A percentile compares a stretch with the other conserved stretches of the same genome.
phyloP scores from a whole-genome alignment of 2,797 vertebrate genomes.

The Argyrosomus regius region DNA sequence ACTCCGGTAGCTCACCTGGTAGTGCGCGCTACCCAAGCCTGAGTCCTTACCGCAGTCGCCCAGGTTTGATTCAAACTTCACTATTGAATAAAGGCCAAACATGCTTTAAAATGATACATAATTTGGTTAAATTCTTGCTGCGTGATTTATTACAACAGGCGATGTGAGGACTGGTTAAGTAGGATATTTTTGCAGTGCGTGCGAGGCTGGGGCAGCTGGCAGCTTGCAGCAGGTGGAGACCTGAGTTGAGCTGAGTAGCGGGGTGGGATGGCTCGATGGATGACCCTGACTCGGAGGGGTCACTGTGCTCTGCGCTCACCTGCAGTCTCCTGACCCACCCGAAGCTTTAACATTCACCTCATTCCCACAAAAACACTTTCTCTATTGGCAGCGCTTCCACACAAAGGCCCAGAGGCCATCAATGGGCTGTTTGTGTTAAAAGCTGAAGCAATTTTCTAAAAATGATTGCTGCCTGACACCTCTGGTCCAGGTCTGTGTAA shows the following conservation, averaged over 20 bases:
- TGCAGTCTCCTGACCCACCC: slow-evolving; percentile 26
- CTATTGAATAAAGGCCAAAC: no score
- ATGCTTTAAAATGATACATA: not conserved
- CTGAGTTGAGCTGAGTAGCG: slow-evolving; percentile 8
- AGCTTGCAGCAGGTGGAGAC: slow-evolving; percentile 16
- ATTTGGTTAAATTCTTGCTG: not conserved
- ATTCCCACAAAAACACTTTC: slow-evolving; percentile 1
- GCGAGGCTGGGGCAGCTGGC: not conserved
- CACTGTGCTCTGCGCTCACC: slow-evolving; percentile 29
- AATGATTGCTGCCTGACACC: slow-evolving; percentile 17
- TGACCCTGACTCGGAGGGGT: slow-evolving; percentile 27
- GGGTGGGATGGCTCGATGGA: not conserved
- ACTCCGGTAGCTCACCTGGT: no score
- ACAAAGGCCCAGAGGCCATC: not conserved
- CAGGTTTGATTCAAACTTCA: no score
- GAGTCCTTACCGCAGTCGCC: no score
- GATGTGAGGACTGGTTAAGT: not conserved
- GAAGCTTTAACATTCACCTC: slow-evolving; percentile 14
- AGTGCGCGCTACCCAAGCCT: no score
- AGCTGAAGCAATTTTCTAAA: slow-evolving; percentile 25
- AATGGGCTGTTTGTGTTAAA: slow-evolving; percentile 3
- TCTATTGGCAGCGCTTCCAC: not conserved
- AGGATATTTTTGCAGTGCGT: not conserved
- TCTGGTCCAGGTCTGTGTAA: slow-evolving; percentile 15
- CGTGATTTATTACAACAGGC: no score